Conservation (phyloP, 1,140 invertebrate species). For the Drosophila miranda region DNA sequence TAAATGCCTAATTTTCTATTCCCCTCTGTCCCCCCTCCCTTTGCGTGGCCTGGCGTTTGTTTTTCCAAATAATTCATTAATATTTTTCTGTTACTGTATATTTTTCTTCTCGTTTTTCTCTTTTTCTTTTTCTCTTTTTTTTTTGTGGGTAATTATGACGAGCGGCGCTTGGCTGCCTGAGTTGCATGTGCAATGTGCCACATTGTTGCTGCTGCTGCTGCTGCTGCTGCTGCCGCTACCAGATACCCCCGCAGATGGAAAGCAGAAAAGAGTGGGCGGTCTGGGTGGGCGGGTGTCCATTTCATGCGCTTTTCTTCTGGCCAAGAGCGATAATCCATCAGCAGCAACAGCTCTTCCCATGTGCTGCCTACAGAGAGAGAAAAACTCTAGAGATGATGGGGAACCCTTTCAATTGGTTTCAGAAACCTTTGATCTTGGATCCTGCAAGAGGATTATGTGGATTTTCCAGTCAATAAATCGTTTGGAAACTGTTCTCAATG, state of each 20-base stretch:
- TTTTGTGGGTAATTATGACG: constrained; percentile 65
- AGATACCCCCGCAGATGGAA: too few relatives aligned
- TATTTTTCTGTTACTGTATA: constrained; percentile 53
- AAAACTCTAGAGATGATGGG: background rate
- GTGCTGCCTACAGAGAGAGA: background rate
- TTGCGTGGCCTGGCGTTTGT: constrained; percentile 59
- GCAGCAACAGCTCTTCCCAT: constrained; percentile 3
- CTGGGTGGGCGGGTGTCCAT: constrained; percentile 36
- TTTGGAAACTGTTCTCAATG: too few relatives aligned
- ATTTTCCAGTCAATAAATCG: background rate
- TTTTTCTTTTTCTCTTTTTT: background rate
- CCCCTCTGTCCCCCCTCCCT: constrained; percentile 28
- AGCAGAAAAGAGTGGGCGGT: too few relatives aligned
- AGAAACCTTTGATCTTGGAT: too few relatives aligned
- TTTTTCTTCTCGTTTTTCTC: background rate
- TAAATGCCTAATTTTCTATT: constrained; percentile 77
- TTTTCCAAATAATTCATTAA: constrained; percentile 83
- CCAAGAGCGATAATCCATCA: constrained; percentile 57
- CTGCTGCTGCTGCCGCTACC: too few relatives aligned
- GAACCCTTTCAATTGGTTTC: too few relatives aligned
- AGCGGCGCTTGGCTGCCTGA: constrained; percentile 60
- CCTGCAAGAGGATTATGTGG: too few relatives aligned
- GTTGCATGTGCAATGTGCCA: constrained; percentile 70
- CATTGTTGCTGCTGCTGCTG: background rate
- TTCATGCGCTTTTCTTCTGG: constrained; percentile 51